phyloP scores from a whole-genome alignment of 2,888 invertebrate species.

The Osmoderma eremita region DNA sequence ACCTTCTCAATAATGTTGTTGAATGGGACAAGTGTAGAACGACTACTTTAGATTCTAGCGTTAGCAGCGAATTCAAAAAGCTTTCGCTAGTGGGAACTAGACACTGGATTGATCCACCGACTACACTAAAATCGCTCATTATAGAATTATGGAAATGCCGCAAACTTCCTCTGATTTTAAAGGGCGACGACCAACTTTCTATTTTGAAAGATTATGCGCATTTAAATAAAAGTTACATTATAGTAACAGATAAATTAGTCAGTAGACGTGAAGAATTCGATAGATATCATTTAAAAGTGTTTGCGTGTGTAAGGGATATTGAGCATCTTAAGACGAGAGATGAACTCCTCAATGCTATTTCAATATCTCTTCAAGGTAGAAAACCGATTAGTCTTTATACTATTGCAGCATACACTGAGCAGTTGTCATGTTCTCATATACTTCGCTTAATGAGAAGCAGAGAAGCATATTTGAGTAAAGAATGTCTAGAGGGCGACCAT shows the following conservation, averaged over 20 bases:
- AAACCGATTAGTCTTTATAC: not conserved
- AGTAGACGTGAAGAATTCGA: not conserved
- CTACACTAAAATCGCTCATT: not conserved
- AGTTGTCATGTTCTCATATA: slow-evolving; percentile 6
- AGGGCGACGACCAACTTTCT: not conserved
- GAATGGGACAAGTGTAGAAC: not conserved
- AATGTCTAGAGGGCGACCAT: not conserved
- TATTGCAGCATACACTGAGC: not conserved
- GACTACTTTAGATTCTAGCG: not conserved
- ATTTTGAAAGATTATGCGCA: not conserved
- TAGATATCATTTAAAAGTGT: not conserved
- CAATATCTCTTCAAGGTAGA: slow-evolving; percentile 4
- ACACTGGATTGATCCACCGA: not conserved
- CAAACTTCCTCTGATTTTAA: not conserved
- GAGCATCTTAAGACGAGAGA: too few relatives aligned
- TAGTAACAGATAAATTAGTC: not conserved
- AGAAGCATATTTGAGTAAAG: not conserved
- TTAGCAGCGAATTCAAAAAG: not conserved
- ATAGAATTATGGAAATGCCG: not conserved
- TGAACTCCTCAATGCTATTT: not conserved
- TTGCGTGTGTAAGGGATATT: not conserved
- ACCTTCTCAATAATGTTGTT: not conserved
- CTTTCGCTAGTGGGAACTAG: not conserved
- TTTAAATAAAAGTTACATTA: not conserved
- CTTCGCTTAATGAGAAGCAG: not conserved